A percentile compares a stretch with the other conserved stretches of the same genome.
Conservation (phyloP, 2,113 vertebrate genomes). For the Tenrec ecaudatus region DNA sequence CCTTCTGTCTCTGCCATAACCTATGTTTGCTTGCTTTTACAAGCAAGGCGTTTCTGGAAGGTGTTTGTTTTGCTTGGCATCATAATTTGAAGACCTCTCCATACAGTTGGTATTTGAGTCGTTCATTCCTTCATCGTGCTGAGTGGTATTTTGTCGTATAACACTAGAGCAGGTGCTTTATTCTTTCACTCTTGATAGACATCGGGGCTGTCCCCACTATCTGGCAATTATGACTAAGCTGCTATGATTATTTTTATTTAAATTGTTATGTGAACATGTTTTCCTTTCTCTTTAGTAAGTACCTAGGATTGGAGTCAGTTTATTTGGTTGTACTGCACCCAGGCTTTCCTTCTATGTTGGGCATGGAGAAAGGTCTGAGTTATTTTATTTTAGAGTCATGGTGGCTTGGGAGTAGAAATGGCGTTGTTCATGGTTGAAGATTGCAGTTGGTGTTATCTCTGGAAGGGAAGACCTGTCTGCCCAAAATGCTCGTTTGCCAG, state of each 20-base stretch:
- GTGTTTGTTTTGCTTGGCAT: background rate
- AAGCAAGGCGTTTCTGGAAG: constrained; percentile 43
- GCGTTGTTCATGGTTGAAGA: constrained; percentile 12
- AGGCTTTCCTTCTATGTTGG: constrained; percentile 58
- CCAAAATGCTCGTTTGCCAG: constrained; percentile 18
- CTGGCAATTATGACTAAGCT: constrained; percentile 57
- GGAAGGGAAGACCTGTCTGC: constrained; percentile 5
- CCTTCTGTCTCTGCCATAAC: background rate
- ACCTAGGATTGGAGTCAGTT: constrained; percentile 48
- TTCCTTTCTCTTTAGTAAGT: constrained; percentile 51
- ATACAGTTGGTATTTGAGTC: background rate
- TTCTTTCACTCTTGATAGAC: constrained; percentile 32
- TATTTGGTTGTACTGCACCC: constrained; percentile 35
- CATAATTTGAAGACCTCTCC: constrained; percentile 11
- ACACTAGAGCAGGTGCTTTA: background rate
- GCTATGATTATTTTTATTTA: constrained; percentile 48
- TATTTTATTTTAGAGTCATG: constrained; percentile 64
- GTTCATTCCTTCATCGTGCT: background rate
- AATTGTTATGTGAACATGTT: constrained; percentile 23
- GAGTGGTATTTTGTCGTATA: constrained; percentile 11
- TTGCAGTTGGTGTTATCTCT: constrained; percentile 34
- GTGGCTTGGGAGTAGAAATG: constrained; percentile 58
- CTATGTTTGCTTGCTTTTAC: constrained; percentile 3
- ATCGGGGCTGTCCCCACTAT: constrained; percentile 19
- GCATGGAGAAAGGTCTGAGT: constrained; percentile 65